Evolutionary conservation across 2,888 invertebrate species (phyloP), one percentile per base, ranked within the genome.

Genomic region (Leuctra nigra): DNA sequence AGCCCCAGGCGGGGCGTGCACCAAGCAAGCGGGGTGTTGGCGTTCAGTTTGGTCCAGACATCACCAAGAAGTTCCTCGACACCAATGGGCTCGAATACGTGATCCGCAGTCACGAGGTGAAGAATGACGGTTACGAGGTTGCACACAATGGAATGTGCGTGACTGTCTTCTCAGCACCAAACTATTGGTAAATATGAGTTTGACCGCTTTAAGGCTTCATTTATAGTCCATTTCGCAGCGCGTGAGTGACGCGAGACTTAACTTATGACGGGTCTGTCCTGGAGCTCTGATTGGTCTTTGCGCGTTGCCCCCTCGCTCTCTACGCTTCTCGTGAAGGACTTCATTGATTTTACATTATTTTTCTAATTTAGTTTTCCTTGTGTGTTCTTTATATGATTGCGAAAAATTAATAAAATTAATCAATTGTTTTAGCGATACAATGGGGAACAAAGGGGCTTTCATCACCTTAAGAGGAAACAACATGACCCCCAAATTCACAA

Each of bases 141-240:
- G 89, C 91, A 24, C 99, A 99, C 70, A 84, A 91, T 68, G 95
- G 93, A 35, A 91, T 91, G 70, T 98, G 98, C 71, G 92, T 98
- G 69, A 99, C 99, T 11, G 96, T 99, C 48, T 99, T 99, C 79
- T 97, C 97, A 1, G 99, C 99, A 65, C 99, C 99, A 63, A 99
- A 99, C 73, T 99, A 99, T 81, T 99, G 98, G 94, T 94, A 72
- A 72, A n/a, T n/a, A n/a, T n/a, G n/a, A n/a, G n/a, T n/a, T n/a
- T n/a, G n/a, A n/a, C n/a, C n/a, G n/a, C n/a, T n/a, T n/a, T n/a
- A n/a, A n/a, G n/a, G n/a, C n/a, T n/a, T n/a, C n/a, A n/a, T n/a
- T n/a, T n/a, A n/a, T n/a, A n/a, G n/a, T n/a, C n/a, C n/a, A n/a
- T n/a, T n/a, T n/a, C n/a, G n/a, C n/a, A n/a, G n/a, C n/a, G n/a